Conservation (phyloP, 1,140 invertebrate genomes). For the Paraescarpia echinospica region DNA sequence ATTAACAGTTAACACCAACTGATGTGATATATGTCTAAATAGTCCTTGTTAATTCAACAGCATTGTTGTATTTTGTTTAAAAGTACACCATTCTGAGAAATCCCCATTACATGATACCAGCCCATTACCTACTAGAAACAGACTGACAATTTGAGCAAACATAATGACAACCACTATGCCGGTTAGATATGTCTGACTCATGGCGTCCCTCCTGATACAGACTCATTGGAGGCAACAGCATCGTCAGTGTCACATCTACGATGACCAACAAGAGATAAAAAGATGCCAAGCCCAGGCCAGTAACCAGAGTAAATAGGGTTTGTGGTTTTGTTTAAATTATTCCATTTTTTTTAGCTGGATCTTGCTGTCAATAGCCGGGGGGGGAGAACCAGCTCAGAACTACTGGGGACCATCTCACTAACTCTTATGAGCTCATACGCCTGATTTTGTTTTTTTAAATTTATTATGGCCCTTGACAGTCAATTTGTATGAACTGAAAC, state of each 20-base stretch:
- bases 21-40: not conserved
- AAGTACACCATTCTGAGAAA: not conserved
- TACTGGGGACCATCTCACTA: not conserved
- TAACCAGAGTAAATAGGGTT: not conserved
- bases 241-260: not conserved
- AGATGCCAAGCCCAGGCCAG: not conserved
- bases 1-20: not conserved
- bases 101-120: not conserved
- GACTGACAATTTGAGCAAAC: not conserved
- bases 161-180: not conserved
- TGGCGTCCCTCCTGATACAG: not conserved
- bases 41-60: not conserved
- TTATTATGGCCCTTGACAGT: too few relatives aligned
- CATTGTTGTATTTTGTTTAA: not conserved
- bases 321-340: not conserved
- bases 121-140: too few relatives aligned
- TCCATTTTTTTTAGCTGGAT: not conserved
- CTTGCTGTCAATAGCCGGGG: not conserved
- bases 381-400: not conserved
- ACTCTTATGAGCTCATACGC: too few relatives aligned
- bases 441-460: too few relatives aligned
- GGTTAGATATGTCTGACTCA: not conserved
- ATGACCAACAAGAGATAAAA: not conserved
- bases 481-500: too few relatives aligned
- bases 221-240: not conserved